Conservation (phyloP, 1,140 invertebrate genomes). For the Conopomorpha cramerella region DNA sequence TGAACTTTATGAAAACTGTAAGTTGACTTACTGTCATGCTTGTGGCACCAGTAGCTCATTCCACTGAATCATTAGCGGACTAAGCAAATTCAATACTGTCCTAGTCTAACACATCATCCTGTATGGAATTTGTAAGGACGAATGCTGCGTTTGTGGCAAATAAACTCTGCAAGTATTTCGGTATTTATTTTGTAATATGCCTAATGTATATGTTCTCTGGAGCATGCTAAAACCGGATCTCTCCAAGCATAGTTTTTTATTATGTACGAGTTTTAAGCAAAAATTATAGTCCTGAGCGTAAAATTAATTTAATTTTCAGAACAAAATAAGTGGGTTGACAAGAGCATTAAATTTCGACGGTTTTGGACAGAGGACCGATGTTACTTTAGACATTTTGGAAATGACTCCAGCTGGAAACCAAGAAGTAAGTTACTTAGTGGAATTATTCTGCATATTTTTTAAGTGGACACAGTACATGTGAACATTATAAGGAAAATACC, state of each 20-base stretch:
- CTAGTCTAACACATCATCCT: too few species aligned
- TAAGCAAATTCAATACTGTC: too few species aligned
- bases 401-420: constrained; percentile 68
- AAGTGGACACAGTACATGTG: too few species aligned
- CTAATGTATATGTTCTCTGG: too few species aligned
- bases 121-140: too few species aligned
- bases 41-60: too few species aligned
- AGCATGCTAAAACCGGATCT: background rate
- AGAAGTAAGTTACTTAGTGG: constrained; percentile 30
- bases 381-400: constrained; percentile 80
- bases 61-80: too few species aligned
- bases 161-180: too few species aligned
- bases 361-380: constrained; percentile 78
- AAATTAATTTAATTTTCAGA: constrained; percentile 20
- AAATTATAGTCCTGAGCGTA: constrained; percentile 2
- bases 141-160: too few species aligned
- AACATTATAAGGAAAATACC: too few species aligned
- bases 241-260: background rate
- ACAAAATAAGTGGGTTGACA: constrained; percentile 72
- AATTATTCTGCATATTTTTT: background rate
- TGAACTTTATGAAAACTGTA: constrained; percentile 50
- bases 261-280: background rate
- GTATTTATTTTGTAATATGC: too few species aligned
- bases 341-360: constrained; percentile 83
- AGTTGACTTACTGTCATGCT: too few species aligned